Percentiles rank a stretch among this genome's conserved stretches.
These are phyloP conservation scores for Cataglyphis livida DNA, from an alignment of 2,888 invertebrate species.

Conservation along the genomic window DNA sequence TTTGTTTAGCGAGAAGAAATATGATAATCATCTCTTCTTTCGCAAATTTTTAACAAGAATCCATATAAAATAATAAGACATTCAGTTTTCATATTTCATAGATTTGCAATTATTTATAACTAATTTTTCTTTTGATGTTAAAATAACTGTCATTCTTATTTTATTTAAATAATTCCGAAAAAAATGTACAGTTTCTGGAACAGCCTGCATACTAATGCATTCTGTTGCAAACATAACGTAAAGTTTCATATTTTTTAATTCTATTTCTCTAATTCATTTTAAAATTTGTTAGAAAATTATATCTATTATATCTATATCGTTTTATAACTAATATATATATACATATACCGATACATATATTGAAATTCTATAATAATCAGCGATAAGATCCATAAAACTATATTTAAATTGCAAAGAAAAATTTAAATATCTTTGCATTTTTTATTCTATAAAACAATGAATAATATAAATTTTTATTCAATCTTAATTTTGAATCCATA, in stretches of 20 bases:
- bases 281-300: neutral
- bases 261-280: neutral
- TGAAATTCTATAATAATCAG: neutral
- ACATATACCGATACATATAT: too few relatives aligned
- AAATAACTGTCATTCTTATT: neutral
- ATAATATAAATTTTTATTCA: neutral
- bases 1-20: neutral
- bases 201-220: neutral
- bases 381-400: neutral
- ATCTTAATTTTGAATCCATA: neutral
- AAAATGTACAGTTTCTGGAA: slow-evolving; percentile 1
- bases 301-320: neutral
- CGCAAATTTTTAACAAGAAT: neutral
- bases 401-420: neutral
- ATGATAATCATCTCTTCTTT: neutral
- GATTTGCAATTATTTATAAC: neutral
- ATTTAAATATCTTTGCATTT: slow-evolving; percentile 2
- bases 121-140: neutral
- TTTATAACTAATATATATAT: neutral
- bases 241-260: slow-evolving; percentile 6
- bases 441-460: neutral
- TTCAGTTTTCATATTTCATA: neutral
- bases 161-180: neutral
- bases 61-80: neutral
- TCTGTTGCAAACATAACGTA: neutral